phyloP scores from a whole-genome alignment of 2,888 invertebrate species.

The Megaustenia siamemsis region DNA sequence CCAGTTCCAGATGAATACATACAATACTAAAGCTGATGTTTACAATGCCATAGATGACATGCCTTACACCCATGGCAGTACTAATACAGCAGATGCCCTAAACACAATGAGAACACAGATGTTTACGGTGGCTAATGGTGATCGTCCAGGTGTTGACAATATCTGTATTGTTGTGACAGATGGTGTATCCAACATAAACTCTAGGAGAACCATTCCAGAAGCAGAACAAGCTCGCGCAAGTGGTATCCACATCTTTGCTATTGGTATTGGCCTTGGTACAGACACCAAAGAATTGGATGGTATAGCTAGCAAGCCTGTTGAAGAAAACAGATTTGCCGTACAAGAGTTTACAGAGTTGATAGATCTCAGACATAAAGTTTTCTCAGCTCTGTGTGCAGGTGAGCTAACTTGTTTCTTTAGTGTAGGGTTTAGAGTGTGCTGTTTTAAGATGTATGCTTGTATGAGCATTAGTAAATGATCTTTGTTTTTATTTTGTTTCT shows the following conservation, averaged over 20 bases:
- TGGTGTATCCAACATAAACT: constrained; percentile 76
- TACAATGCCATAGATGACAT: constrained; percentile 71
- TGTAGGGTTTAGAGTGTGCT: too few species aligned
- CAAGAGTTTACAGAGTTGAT: constrained; percentile 63
- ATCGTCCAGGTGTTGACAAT: constrained; percentile 72
- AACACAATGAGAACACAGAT: constrained; percentile 67
- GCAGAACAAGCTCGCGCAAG: constrained; percentile 65
- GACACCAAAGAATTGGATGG: constrained; percentile 63
- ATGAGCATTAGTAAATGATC: too few species aligned
- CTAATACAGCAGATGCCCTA: constrained; percentile 75
- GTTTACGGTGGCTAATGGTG: constrained; percentile 71
- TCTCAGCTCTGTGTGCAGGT: constrained; percentile 59
- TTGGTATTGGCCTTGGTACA: constrained; percentile 68
- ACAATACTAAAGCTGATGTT: constrained; percentile 63
- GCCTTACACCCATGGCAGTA: constrained; percentile 72
- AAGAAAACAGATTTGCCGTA: constrained; percentile 61
- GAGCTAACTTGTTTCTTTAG: too few species aligned
- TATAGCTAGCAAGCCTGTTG: constrained; percentile 65
- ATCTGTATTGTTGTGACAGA: constrained; percentile 74
- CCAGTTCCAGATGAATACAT: constrained; percentile 72
- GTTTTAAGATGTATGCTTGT: too few species aligned
- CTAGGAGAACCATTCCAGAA: constrained; percentile 66
- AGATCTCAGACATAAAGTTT: constrained; percentile 62
- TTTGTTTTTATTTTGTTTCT: too few species aligned
- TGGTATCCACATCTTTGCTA: constrained; percentile 67